phyloP scores from a whole-genome alignment of 1,140 invertebrate species.

The Cydia pomonella region DNA sequence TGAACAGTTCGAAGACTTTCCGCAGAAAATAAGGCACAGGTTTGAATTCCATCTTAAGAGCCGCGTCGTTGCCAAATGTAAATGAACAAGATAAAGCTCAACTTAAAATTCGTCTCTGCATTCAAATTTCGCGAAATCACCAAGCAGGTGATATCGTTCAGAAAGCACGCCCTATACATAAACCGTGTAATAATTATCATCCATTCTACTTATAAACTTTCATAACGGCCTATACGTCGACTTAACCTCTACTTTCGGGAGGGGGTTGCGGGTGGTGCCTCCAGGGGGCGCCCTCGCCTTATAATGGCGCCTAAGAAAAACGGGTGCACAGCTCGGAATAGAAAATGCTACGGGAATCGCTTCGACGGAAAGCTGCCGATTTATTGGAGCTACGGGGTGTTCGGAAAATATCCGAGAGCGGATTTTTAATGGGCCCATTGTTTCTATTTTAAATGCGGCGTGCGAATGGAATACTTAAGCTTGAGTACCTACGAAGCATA shows the following conservation, averaged over 20 bases:
- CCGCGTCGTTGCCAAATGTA: background rate
- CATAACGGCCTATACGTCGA: slow-evolving; percentile 80
- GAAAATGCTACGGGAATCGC: slow-evolving; percentile 80
- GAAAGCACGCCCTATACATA: slow-evolving; percentile 72
- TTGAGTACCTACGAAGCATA: slow-evolving; percentile 42
- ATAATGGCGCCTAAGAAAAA: slow-evolving; percentile 79
- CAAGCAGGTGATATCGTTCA: slow-evolving; percentile 63
- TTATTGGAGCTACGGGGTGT: slow-evolving; percentile 77
- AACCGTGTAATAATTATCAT: slow-evolving; percentile 78
- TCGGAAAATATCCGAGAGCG: slow-evolving; percentile 76
- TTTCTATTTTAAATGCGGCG: slow-evolving; percentile 79
- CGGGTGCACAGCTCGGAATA: slow-evolving; percentile 77
- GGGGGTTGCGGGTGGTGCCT: slow-evolving; percentile 42
- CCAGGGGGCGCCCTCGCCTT: slow-evolving; percentile 56
- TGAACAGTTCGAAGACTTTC: background rate
- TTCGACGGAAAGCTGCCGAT: slow-evolving; percentile 78
- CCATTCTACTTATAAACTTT: slow-evolving; percentile 80
- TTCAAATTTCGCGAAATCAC: slow-evolving; percentile 53
- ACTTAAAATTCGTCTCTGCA: slow-evolving; percentile 28
- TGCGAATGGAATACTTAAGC: slow-evolving; percentile 77
- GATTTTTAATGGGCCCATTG: slow-evolving; percentile 79
- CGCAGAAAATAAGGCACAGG: background rate
- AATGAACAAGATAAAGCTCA: slow-evolving; percentile 27
- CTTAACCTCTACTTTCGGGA: slow-evolving; percentile 76
- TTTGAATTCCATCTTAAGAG: background rate